phyloP scores from a whole-genome alignment of 2,113 vertebrate genomes.

The Psilopsiagon aymara region DNA sequence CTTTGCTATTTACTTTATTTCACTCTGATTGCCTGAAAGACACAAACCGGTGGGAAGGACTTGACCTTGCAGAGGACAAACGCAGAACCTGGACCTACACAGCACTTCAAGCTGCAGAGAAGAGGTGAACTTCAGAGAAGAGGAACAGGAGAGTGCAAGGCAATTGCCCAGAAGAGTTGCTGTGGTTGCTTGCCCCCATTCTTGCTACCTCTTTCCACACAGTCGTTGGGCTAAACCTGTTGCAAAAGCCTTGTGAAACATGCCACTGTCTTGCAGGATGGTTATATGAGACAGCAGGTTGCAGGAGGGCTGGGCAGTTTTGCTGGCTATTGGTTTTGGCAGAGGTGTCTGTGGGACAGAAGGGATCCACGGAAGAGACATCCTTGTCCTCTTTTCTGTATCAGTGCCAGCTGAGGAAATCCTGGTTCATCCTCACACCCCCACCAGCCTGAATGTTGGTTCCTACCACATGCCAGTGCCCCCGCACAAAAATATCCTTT shows the following conservation, averaged over 20 bases:
- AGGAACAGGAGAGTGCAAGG: background rate
- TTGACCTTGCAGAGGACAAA: background rate
- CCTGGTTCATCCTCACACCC: background rate
- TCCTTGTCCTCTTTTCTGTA: background rate
- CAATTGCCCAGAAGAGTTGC: background rate
- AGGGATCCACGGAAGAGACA: background rate
- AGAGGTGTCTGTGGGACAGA: background rate
- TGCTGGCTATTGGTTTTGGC: background rate
- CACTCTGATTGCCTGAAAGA: background rate
- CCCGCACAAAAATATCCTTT: background rate
- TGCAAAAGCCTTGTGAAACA: conserved; percentile 45
- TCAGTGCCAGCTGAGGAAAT: background rate
- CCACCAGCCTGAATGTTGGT: background rate
- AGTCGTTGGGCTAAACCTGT: background rate
- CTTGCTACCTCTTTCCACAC: background rate
- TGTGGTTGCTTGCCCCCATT: background rate
- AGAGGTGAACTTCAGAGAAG: background rate
- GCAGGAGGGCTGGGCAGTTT: background rate
- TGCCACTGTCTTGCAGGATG: background rate
- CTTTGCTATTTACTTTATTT: background rate
- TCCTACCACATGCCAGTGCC: background rate
- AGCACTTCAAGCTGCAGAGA: background rate
- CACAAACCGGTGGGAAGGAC: background rate
- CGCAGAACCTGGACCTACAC: background rate
- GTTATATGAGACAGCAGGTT: background rate